phyloP scores from a whole-genome alignment of 2,113 vertebrate species.

The Coptodon bakossiorum region DNA sequence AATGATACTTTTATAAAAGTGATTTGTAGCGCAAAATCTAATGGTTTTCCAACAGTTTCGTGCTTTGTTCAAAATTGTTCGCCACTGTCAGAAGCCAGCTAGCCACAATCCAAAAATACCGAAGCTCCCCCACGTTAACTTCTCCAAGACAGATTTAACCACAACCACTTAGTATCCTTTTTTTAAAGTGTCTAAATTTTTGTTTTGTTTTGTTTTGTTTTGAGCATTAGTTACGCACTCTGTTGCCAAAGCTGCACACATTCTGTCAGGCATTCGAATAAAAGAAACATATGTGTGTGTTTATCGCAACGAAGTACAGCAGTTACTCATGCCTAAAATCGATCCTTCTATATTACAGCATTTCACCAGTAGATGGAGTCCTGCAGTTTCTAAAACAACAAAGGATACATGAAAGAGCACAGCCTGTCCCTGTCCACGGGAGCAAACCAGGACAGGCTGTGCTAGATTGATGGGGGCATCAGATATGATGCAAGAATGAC shows the following conservation, averaged over 20 bases:
- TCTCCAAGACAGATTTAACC: not conserved
- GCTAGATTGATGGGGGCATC: not conserved
- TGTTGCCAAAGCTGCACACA: not conserved
- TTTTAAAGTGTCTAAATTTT: not conserved
- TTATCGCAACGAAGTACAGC: not conserved
- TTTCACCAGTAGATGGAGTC: constrained; percentile 42
- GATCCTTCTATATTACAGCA: not conserved
- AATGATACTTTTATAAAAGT: not conserved
- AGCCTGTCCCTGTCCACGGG: not conserved
- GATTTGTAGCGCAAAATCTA: not conserved
- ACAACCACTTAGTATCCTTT: not conserved
- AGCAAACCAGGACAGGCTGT: not conserved
- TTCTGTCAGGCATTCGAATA: not conserved
- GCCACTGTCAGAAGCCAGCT: not conserved
- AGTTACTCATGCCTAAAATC: not conserved
- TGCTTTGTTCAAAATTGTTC: not conserved
- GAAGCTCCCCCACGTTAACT: not conserved
- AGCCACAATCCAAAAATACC: not conserved
- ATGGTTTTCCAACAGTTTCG: too few relatives aligned
- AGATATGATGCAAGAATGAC: not conserved
- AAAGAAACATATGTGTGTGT: not conserved
- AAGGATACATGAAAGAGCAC: not conserved
- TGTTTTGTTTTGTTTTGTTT: not conserved
- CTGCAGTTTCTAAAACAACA: not conserved
- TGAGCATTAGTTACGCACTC: not conserved